phyloP scores from a whole-genome alignment of 2,113 vertebrate species.

The Strigops habroptila region DNA sequence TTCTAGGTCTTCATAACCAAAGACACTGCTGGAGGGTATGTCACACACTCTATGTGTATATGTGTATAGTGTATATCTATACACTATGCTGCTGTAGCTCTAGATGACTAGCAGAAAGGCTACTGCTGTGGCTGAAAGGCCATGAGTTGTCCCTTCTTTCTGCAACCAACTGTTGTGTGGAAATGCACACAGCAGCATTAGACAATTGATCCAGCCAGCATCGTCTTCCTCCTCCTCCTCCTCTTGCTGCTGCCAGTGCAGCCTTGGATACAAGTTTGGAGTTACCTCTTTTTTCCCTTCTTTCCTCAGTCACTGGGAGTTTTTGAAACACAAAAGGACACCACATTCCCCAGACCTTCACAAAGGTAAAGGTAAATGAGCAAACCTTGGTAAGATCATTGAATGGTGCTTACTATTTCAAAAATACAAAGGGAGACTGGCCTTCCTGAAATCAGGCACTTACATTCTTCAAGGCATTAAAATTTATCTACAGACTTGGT shows the following conservation, averaged over 20 bases:
- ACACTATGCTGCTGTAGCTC: not conserved
- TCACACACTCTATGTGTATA: not conserved
- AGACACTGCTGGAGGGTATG: not conserved
- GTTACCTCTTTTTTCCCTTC: not conserved
- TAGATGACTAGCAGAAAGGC: not conserved
- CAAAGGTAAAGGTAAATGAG: not conserved
- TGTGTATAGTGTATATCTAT: too few relatives aligned
- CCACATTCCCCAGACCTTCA: not conserved
- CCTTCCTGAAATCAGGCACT: not conserved
- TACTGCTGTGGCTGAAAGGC: not conserved
- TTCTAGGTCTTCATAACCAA: not conserved
- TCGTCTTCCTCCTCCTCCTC: not conserved
- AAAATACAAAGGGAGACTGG: not conserved
- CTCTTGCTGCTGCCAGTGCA: not conserved
- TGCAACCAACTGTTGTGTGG: not conserved
- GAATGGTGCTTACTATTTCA: not conserved
- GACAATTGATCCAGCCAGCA: not conserved
- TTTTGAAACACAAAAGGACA: not conserved
- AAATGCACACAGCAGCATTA: rapidly evolving
- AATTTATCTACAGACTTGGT: not conserved
- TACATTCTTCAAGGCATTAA: not conserved
- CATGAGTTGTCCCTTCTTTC: not conserved
- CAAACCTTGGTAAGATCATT: not conserved
- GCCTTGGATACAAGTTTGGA: not conserved
- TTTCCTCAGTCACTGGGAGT: not conserved